Evolutionary conservation across 2,797 vertebrate genomes (phyloP).

Genomic region (Sarcoramphus papa): DNA sequence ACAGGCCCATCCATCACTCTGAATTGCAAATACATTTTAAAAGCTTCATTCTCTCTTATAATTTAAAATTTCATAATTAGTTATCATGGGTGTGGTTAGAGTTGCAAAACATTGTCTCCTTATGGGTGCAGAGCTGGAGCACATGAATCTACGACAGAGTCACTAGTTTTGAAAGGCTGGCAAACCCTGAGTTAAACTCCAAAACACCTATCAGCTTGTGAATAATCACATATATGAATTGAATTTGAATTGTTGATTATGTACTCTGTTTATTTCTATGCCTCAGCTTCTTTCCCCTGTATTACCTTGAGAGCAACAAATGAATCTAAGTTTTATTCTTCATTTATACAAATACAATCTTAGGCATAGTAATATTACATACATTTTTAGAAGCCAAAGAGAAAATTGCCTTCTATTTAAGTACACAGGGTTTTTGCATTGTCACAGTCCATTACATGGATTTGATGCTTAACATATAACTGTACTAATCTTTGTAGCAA

Average conservation of each 20-base stretch:
- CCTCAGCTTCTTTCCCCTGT: not conserved
- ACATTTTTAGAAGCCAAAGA: slow-evolving; percentile 11
- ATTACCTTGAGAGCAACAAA: not conserved
- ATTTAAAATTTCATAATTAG: slow-evolving; percentile 40
- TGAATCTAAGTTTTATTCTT: not conserved
- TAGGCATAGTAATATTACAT: not conserved
- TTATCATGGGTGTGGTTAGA: slow-evolving; percentile 33
- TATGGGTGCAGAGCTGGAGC: not conserved
- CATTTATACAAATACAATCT: not conserved
- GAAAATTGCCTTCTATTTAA: slow-evolving; percentile 66
- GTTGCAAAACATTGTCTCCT: not conserved
- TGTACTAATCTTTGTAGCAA: slow-evolving; percentile 59
- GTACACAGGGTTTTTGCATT: slow-evolving; percentile 59
- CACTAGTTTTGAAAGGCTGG: not conserved
- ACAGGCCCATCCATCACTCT: slow-evolving; percentile 20
- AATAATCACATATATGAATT: not conserved
- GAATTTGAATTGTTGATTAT: not conserved
- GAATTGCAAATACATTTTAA: slow-evolving; percentile 19
- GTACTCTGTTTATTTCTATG: not conserved
- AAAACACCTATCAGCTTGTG: not conserved
- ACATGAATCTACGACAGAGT: not conserved
- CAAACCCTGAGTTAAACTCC: not conserved
- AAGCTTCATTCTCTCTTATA: slow-evolving; percentile 19
- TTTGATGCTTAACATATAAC: slow-evolving; percentile 59
- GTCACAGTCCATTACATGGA: slow-evolving; percentile 60